These are phyloP conservation scores for Didymodactylos carnosus DNA, from an alignment of 2,888 invertebrate species.

Conservation along the genomic window DNA sequence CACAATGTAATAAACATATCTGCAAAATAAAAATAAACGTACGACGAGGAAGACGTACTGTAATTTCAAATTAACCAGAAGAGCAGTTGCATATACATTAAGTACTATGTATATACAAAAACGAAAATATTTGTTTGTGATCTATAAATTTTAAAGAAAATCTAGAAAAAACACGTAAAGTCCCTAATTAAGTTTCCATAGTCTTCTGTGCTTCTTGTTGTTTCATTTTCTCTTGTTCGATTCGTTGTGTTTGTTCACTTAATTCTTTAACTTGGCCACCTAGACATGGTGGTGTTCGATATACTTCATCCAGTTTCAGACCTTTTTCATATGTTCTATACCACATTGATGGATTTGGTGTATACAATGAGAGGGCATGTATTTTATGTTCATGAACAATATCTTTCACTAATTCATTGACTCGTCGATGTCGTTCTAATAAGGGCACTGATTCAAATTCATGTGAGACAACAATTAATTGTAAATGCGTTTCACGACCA, in stretches of 20 bases:
- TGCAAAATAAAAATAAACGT: no score
- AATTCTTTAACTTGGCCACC: slow-evolving; percentile 1
- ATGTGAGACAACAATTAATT: not conserved
- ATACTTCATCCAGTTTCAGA: not conserved
- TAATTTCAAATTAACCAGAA: no score
- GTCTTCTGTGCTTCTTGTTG: no score
- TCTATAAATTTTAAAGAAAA: no score
- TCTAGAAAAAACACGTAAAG: no score
- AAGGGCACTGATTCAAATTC: not conserved
- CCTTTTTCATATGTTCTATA: not conserved
- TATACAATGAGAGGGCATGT: not conserved
- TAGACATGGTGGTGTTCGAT: not conserved
- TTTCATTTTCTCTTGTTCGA: not conserved
- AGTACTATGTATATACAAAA: no score
- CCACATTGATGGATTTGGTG: not conserved
- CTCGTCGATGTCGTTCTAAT: not conserved
- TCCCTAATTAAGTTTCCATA: no score
- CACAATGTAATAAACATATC: no score
- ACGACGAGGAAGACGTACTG: no score
- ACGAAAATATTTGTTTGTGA: no score
- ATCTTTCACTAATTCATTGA: not conserved
- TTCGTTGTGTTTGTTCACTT: not conserved
- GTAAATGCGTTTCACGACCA: not conserved
- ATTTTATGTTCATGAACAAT: not conserved
- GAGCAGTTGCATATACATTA: no score